Evolutionary conservation across 2,113 vertebrate genomes (phyloP).

Genomic region (Lonchura striata): DNA sequence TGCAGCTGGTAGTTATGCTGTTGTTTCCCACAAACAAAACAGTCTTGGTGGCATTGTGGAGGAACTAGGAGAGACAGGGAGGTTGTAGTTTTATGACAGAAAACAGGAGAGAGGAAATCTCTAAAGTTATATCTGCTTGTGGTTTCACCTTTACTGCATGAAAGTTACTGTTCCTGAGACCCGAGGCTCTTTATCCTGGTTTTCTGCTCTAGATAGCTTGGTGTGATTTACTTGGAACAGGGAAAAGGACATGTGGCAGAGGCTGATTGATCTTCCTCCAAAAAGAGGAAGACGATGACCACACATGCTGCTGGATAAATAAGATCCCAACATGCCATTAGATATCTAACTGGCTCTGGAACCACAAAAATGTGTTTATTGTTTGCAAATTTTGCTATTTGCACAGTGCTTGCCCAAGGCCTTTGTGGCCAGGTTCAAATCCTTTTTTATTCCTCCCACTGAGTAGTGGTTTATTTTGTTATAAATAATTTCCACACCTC

Average conservation of each 20-base stretch:
- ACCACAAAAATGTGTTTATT: background rate
- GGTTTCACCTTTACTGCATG: background rate
- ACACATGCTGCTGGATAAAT: background rate
- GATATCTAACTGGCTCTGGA: background rate
- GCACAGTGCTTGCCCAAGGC: background rate
- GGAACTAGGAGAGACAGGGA: background rate
- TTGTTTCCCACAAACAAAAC: background rate
- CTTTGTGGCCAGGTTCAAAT: background rate
- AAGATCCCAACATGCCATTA: background rate
- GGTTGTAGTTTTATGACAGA: background rate
- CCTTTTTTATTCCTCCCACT: background rate
- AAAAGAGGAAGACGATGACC: background rate
- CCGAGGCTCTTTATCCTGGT: background rate
- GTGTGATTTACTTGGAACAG: background rate
- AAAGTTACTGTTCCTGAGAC: background rate
- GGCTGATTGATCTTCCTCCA: background rate
- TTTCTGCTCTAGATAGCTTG: background rate
- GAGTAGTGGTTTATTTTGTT: background rate
- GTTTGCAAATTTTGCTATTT: conserved; percentile 15
- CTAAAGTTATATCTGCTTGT: background rate
- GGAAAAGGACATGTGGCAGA: background rate
- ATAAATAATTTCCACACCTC: background rate
- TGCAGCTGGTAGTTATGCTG: background rate
- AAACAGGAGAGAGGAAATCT: background rate
- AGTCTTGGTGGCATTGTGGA: background rate